Base-by-base conservation (phyloP, 2,113 vertebrate species). In the Callionymus lyra region DNA sequence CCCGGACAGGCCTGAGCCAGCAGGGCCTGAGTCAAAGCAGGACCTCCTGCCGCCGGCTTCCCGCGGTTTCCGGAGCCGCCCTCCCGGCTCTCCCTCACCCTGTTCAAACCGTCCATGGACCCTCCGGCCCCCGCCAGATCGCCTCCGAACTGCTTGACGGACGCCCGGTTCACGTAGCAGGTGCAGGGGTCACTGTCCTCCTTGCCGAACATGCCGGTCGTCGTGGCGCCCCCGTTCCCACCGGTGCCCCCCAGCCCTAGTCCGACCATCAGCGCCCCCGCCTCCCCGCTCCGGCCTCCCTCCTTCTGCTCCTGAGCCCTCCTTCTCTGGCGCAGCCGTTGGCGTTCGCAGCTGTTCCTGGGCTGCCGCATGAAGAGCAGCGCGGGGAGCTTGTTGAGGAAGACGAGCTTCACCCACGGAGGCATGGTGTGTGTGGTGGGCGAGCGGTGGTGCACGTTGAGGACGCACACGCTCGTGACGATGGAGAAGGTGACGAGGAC, bases 341-440 rank as follows among this genome's bases (percentile, higher is more conserved):
- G 93, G 5, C 90, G 89, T 10, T 95, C 91, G 0, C 93, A 91
- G 85, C 49, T 91, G 76, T 90, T 90, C 43, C 84, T 80, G 0
- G 95, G 95, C 78, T 89, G 93, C 46, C 88, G 90, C 91, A 98
- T 94, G 81, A 94, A 94, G 12, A 98, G 91, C 61, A 98, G 70
- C 0, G 87, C 66, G 0, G 93, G 94, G 39, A 98, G 87, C 74
- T 89, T 92, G 72, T 85, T 87, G 57, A 98, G 87, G 72, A 98
- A 98, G 16, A 98, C 85, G 44, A 84, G 76, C 52, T 90, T 89
- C 19, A 97, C 95, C 93, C 93, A 98, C 1, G 91, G 91, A 0
- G 93, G 91, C 92, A 97, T 96, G 68, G 92, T 95, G 86, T 97
- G 93, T 0, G 93, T 97, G 75, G 91, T 95, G 44, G 93, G 93